Evolutionary conservation across 2,113 vertebrate genomes (phyloP), one percentile per base, ranked within the genome.

Genomic region (Kryptolebias marmoratus): DNA sequence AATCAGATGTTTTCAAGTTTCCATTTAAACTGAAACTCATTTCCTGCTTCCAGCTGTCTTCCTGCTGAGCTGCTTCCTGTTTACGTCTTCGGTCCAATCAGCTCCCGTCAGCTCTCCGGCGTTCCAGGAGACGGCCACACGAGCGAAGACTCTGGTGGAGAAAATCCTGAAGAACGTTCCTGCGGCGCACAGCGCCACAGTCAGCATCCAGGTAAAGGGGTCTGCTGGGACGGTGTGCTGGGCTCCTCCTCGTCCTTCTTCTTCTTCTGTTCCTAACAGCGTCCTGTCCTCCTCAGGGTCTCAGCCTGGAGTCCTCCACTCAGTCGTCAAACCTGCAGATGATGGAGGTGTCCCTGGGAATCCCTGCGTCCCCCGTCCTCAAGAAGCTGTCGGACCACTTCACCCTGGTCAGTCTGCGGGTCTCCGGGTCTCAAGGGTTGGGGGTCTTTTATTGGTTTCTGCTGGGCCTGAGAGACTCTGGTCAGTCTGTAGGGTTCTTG

Each of bases 61-160:
- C 2, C 62, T 90, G 53, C 86, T 90, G 52, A 82, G 44, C 53
- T 81, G 65, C 84, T 80, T 45, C 61, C 79, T 81, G 64, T 22
- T 84, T 9, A 36, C 57, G 7, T 62, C 74, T 36, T 14, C 83
- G 50, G 71, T 84, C 53, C 74, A 64, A 0, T 88, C 91, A 7
- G 91, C 89, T 0, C 92, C 90, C 0, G 9, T 88, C 18, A 5
- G 18, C 50, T 53, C 64, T 0, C 49, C 71, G 2, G 78, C 68
- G 11, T 87, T 95, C 77, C 85, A 57, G 30, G 87, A 84, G 54
- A 93, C 92, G 8, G 63, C 93, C 15, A 81, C 89, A 18, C 88
- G 85, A 47, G 93, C 91, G 28, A 89, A 82, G 32, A 93, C 91
- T 39, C 93, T 97, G 83, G 89, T 93, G 36, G 84, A 85, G 53